These are phyloP conservation scores for Mastacembelus armatus DNA, from an alignment of 2,797 vertebrate species.

Conservation along the genomic window DNA sequence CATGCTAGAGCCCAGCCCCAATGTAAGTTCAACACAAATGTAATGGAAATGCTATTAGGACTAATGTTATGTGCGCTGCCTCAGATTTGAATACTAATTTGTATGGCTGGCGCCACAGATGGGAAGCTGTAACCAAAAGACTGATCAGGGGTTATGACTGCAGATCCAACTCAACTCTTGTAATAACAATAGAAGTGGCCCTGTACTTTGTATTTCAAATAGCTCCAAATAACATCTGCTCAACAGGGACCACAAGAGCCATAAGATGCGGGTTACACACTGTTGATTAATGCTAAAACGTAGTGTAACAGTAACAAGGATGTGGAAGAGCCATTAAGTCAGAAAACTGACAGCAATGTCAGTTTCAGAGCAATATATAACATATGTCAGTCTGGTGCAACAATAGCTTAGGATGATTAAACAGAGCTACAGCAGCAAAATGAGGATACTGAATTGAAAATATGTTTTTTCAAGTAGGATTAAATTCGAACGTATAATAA, in stretches of 20 bases:
- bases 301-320: not conserved
- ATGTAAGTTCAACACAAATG: slow-evolving; percentile 79
- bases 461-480: no score
- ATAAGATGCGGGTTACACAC: no score
- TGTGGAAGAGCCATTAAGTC: not conserved
- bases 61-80: not conserved
- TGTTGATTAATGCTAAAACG: no score
- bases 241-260: not conserved
- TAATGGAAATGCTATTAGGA: not conserved
- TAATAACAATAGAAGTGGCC: not conserved
- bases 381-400: no score
- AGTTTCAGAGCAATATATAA: not conserved
- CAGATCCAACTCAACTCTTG: not conserved
- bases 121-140: not conserved
- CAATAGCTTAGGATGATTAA: no score
- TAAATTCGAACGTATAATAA: no score
- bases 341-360: not conserved
- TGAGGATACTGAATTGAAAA: no score
- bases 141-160: not conserved
- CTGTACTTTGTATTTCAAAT: not conserved
- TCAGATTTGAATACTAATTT: slow-evolving; percentile 50
- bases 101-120: not conserved
- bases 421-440: no score
- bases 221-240: not conserved
- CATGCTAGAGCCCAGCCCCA: slow-evolving; percentile 96